Percentiles rank a stretch among this genome's conserved stretches.
Conservation (phyloP, 2,797 vertebrate species). For the Avahi laniger region DNA sequence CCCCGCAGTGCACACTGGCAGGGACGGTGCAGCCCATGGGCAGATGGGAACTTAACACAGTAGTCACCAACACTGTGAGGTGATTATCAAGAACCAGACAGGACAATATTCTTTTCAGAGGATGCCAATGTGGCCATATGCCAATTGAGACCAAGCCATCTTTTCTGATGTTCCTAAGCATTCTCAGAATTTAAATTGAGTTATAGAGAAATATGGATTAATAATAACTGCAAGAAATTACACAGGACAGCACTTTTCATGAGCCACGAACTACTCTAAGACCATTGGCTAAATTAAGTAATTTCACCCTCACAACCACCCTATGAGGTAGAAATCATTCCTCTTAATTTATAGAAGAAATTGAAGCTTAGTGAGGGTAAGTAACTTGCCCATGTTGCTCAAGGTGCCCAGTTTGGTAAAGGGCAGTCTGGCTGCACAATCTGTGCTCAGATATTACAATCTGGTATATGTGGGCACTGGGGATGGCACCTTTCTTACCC, state of each 20-base stretch:
- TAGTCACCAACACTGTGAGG: not conserved
- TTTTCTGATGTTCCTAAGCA: not conserved
- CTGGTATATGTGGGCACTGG: not conserved
- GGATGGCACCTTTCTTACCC: not conserved
- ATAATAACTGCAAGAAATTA: not conserved
- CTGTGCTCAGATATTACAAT: not conserved
- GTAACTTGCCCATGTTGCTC: not conserved
- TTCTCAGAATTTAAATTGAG: not conserved
- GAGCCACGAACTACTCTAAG: not conserved
- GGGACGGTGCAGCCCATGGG: not conserved
- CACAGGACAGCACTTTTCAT: not conserved
- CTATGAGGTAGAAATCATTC: not conserved
- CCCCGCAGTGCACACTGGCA: not conserved
- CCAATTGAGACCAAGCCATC: not conserved
- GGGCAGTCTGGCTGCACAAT: not conserved
- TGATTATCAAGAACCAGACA: not conserved
- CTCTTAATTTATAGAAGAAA: constrained; percentile 11
- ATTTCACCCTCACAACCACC: not conserved
- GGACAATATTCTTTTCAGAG: not conserved
- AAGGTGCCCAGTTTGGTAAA: not conserved
- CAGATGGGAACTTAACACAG: not conserved
- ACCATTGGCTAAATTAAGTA: not conserved
- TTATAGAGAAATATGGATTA: not conserved
- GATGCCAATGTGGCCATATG: not conserved
- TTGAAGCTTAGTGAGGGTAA: not conserved